Evolutionary conservation across 2,888 invertebrate genomes (phyloP).

Genomic region (Heliconius ismenius): DNA sequence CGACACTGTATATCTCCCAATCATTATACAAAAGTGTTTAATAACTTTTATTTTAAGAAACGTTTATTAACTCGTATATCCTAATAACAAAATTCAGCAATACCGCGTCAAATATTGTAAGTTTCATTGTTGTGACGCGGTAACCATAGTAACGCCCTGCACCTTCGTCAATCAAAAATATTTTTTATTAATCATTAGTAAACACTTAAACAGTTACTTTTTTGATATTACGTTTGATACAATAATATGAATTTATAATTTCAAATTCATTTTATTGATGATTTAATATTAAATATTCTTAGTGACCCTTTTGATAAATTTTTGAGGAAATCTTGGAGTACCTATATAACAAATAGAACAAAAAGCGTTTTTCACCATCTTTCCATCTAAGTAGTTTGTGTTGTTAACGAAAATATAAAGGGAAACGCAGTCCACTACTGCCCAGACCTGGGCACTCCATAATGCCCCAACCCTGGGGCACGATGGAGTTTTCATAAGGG

Average conservation of each 20-base stretch:
- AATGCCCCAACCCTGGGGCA: too few relatives aligned
- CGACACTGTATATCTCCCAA: conserved; percentile 71
- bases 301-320: too few relatives aligned
- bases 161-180: background rate
- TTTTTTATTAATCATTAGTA: background rate
- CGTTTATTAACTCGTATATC: background rate
- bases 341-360: too few relatives aligned
- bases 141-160: conserved; percentile 59
- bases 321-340: too few relatives aligned
- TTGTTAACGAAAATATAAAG: too few relatives aligned
- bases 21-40: conserved; percentile 53
- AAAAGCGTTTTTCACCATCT: too few relatives aligned
- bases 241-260: background rate
- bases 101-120: conserved; percentile 23
- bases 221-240: background rate
- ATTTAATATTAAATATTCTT: background rate
- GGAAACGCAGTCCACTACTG: too few relatives aligned
- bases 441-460: too few relatives aligned
- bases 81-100: background rate
- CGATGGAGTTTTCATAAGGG: too few relatives aligned
- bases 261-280: background rate
- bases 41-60: background rate
- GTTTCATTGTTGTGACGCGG: conserved; percentile 74
- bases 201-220: background rate
- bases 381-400: too few relatives aligned